Conservation (phyloP, 2,797 vertebrate species). For the Muscicapa comitata region DNA sequence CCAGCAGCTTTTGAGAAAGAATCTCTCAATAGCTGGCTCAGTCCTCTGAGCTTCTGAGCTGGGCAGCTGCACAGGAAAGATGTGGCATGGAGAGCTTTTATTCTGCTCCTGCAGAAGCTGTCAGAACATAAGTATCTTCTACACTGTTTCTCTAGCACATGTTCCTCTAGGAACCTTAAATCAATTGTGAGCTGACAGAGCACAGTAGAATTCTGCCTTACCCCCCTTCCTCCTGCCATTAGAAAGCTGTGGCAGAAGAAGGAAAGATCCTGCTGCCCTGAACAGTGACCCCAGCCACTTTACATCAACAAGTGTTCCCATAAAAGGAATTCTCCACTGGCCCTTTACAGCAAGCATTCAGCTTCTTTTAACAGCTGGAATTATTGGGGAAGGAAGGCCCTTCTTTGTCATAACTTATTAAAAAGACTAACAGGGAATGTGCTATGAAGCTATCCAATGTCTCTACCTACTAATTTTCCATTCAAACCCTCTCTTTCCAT, state of each 20-base stretch:
- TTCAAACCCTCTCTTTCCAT: not conserved
- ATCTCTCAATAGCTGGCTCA: not conserved
- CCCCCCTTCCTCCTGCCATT: not conserved
- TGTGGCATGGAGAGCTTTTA: not conserved
- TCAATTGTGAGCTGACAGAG: not conserved
- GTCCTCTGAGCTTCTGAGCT: not conserved
- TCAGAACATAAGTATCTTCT: not conserved
- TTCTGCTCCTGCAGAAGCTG: not conserved
- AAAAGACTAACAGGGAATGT: not conserved
- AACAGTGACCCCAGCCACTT: not conserved
- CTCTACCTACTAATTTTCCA: not conserved
- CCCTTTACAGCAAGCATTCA: not conserved
- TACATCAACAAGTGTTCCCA: not conserved
- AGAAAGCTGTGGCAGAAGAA: not conserved
- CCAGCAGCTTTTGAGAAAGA: not conserved
- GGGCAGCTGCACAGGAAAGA: not conserved
- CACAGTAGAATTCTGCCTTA: not conserved
- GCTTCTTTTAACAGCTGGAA: not conserved
- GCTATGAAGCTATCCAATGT: not conserved
- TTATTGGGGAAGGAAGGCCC: not conserved
- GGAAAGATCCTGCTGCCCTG: not conserved
- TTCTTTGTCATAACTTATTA: not conserved
- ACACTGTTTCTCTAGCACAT: not conserved
- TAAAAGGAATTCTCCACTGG: not conserved
- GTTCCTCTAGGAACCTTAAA: conserved; percentile 21